These are phyloP conservation scores for Parazoanthus swiftii DNA, from an alignment of 92 coral and sea anemone genomes.

Conservation along the genomic window DNA sequence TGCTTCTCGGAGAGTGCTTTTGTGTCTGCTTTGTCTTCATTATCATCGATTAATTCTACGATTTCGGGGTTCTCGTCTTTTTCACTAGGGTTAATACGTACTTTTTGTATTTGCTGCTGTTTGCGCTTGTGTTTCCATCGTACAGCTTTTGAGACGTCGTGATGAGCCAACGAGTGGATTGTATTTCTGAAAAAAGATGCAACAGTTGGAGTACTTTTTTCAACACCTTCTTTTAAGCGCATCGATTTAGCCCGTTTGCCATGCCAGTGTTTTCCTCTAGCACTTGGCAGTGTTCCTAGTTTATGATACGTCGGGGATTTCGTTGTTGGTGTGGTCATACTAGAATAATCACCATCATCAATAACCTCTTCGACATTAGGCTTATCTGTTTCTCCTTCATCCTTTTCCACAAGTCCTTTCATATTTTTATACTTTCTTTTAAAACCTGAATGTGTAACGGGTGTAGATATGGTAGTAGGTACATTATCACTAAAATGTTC, in stretches of 20 bases:
- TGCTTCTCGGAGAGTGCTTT: background rate
- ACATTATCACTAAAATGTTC: background rate
- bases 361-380: background rate
- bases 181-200: background rate
- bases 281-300: background rate
- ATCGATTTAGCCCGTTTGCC: too few relatives aligned
- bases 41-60: conserved; percentile 30
- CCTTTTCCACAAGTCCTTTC: background rate
- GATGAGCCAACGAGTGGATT: background rate
- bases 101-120: background rate
- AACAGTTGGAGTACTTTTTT: background rate
- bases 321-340: conserved; percentile 27
- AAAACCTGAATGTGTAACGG: background rate
- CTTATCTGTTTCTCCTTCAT: background rate
- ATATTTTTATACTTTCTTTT: background rate
- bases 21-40: background rate
- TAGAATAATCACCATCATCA: conserved; percentile 12
- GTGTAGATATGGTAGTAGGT: background rate
- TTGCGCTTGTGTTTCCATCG: background rate
- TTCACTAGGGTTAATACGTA: background rate
- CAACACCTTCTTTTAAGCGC: background rate
- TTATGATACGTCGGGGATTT: conserved; percentile 40
- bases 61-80: background rate
- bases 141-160: background rate
- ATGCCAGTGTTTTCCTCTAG: background rate